A percentile compares a stretch with the other conserved stretches of the same genome.
Conservation (phyloP, 1,140 invertebrate species). For the Hyphantria cunea region DNA sequence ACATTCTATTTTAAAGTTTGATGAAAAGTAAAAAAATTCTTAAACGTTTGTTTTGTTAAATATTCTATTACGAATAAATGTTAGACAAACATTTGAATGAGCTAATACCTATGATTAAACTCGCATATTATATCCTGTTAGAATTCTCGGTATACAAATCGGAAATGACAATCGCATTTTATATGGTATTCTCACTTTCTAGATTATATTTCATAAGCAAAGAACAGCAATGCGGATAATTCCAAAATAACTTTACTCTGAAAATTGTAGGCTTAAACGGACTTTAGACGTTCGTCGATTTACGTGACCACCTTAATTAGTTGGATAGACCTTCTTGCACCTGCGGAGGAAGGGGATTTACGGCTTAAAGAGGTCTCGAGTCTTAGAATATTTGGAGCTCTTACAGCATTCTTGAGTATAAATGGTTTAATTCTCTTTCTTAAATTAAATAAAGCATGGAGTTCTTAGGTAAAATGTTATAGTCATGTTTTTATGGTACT, state of each 20-base stretch:
- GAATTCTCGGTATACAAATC: no score
- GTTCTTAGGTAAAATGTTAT: no score
- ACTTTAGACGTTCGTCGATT: slow-evolving; percentile 44
- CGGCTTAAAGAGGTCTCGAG: slow-evolving; percentile 34
- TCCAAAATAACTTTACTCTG: slow-evolving; percentile 36
- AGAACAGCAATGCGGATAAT: slow-evolving; percentile 45
- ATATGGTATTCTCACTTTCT: no score
- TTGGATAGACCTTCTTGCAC: slow-evolving; percentile 48
- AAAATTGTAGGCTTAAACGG: slow-evolving; percentile 45
- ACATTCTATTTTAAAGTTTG: no score
- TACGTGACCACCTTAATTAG: slow-evolving; percentile 60
- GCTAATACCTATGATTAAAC: no score
- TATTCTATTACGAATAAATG: no score
- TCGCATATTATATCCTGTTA: no score
- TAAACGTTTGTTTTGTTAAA: no score
- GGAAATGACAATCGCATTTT: no score
- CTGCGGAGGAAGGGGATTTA: slow-evolving; percentile 48
- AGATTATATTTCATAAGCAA: background rate
- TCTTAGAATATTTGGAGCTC: slow-evolving; percentile 28
- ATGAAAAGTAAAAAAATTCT: no score
- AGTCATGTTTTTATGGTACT: no score
- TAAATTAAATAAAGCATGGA: background rate
- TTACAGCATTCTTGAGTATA: slow-evolving; percentile 2
- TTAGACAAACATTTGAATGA: no score
- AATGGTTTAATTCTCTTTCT: slow-evolving; percentile 10